phyloP scores from a whole-genome alignment of 2,113 vertebrate species.

The Diadophis punctatus region DNA sequence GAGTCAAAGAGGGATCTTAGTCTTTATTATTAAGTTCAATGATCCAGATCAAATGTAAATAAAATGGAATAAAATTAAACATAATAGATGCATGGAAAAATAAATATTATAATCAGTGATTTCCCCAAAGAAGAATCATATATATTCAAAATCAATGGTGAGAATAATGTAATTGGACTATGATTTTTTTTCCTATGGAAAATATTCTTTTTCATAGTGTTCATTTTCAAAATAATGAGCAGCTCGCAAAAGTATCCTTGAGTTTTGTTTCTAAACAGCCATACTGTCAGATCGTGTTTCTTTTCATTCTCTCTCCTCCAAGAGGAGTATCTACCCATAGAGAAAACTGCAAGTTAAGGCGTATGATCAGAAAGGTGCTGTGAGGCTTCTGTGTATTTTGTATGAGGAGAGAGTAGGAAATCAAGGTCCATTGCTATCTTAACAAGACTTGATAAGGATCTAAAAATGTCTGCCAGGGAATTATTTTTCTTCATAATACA shows the following conservation, averaged over 20 bases:
- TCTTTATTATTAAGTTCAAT: neutral
- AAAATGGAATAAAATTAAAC: neutral
- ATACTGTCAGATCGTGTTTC: neutral
- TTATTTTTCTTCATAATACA: neutral
- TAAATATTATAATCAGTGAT: neutral
- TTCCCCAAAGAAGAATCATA: neutral
- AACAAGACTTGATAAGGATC: neutral
- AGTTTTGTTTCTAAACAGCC: neutral
- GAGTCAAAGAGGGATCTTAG: neutral
- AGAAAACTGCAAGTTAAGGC: neutral
- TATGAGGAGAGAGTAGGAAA: neutral
- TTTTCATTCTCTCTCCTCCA: neutral
- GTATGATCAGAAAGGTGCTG: neutral
- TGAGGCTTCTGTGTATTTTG: neutral
- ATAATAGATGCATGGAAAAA: neutral
- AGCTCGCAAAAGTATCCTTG: neutral
- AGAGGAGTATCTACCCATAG: neutral
- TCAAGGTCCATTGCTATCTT: neutral
- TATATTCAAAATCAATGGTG: neutral
- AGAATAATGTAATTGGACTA: neutral
- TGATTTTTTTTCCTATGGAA: neutral
- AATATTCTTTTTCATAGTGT: neutral
- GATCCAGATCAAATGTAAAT: neutral
- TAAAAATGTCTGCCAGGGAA: neutral
- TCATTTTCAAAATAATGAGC: constrained; percentile 13